phyloP scores from a whole-genome alignment of 2,888 invertebrate species.

The Drosophila tripunctata region DNA sequence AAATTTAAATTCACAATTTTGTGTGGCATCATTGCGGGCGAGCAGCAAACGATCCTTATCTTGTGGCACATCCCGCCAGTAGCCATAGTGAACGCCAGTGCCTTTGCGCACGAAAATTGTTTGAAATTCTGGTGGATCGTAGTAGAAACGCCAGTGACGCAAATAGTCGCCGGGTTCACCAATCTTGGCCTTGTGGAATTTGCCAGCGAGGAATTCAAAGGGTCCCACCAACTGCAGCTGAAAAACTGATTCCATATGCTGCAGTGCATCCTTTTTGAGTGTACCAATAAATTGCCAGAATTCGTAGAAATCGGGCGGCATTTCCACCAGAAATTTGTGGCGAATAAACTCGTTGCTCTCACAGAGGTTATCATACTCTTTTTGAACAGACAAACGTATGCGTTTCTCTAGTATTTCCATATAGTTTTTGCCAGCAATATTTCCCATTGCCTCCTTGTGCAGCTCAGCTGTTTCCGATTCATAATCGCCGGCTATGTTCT shows the following conservation, averaged over 20 bases:
- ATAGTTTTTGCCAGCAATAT: constrained; percentile 78
- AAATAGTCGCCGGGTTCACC: constrained; percentile 88
- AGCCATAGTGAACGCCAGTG: constrained; percentile 93
- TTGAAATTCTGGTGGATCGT: constrained; percentile 98
- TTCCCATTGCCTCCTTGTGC: constrained; percentile 71
- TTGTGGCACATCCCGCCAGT: constrained; percentile 93
- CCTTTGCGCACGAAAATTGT: constrained; percentile 89
- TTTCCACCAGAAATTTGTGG: constrained; percentile 91
- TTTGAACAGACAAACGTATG: constrained; percentile 78
- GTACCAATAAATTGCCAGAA: constrained; percentile 91
- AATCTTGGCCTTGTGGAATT: constrained; percentile 85
- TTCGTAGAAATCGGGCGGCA: constrained; percentile 95
- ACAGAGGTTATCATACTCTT: constrained; percentile 84
- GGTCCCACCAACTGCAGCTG: constrained; percentile 93
- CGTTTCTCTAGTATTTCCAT: constrained; percentile 77
- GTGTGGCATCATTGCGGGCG: constrained; percentile 89
- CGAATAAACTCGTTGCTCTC: constrained; percentile 87
- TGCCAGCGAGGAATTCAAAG: constrained; percentile 91
- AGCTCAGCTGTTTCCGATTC: constrained; percentile 64
- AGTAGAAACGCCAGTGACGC: constrained; percentile 95
- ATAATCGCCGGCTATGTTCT: constrained; percentile 35
- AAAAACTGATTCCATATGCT: constrained; percentile 87
- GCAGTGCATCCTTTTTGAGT: constrained; percentile 86
- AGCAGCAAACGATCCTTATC: constrained; percentile 89
- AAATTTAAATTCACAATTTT: constrained; percentile 89